Conservation (phyloP, 2,888 invertebrate genomes). For the Cephus pulcher region DNA sequence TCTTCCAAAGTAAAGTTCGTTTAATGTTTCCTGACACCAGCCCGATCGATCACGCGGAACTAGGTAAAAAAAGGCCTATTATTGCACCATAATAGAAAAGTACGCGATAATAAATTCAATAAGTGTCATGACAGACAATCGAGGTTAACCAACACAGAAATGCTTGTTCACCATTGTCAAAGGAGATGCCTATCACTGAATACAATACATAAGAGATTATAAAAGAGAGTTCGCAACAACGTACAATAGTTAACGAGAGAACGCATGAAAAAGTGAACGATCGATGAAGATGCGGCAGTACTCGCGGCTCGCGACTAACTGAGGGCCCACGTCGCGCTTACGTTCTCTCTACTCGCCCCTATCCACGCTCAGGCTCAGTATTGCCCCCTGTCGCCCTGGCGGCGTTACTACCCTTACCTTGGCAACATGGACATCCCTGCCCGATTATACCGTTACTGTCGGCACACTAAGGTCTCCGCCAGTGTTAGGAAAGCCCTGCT, state of each 20-base stretch:
- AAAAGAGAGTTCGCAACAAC: background rate
- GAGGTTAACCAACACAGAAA: background rate
- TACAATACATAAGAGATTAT: too few species aligned
- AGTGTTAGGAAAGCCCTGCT: background rate
- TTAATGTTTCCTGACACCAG: background rate
- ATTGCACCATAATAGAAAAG: background rate
- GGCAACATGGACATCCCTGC: background rate
- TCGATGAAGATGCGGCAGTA: constrained; percentile 30
- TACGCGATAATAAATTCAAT: background rate
- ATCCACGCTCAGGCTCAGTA: background rate
- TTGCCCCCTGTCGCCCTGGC: constrained; percentile 22
- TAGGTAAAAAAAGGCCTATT: background rate
- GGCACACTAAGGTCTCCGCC: background rate
- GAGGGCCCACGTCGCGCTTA: constrained; percentile 30
- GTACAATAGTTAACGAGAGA: background rate
- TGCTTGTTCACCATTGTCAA: background rate
- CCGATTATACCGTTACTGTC: background rate
- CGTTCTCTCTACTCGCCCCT: background rate
- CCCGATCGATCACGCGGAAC: background rate
- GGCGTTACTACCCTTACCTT: constrained; percentile 10
- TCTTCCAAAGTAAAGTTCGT: background rate
- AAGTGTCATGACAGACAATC: background rate
- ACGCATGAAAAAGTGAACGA: background rate
- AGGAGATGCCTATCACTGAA: background rate
- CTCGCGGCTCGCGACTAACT: constrained; percentile 59